phyloP scores from a whole-genome alignment of 1,140 invertebrate genomes.

The Oedothorax gibbosus region DNA sequence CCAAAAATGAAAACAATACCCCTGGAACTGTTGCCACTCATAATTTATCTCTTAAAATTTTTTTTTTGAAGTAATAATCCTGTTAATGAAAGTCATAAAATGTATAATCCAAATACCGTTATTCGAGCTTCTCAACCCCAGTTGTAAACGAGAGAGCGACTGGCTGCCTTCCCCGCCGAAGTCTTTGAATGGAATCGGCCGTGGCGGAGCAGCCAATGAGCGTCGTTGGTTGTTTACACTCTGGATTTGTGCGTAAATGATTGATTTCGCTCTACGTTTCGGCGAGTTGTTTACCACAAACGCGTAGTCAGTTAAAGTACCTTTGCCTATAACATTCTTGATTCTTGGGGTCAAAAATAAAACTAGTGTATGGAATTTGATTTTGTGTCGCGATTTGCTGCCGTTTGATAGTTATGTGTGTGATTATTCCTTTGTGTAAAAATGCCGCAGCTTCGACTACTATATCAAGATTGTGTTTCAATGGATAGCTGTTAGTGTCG shows the following conservation, averaged over 20 bases:
- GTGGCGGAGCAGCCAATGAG: conserved; percentile 52
- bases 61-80: too few species aligned
- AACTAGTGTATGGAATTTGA: conserved; percentile 30
- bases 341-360: conserved; percentile 42
- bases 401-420: conserved; percentile 16
- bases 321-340: conserved; percentile 30
- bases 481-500: conserved; percentile 32
- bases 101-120: too few species aligned
- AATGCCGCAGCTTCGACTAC: conserved; percentile 36
- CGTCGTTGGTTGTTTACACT: conserved; percentile 60
- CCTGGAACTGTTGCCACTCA: too few species aligned
- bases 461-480: conserved; percentile 28
- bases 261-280: conserved; percentile 60
- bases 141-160: conserved; percentile 6
- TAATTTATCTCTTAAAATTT: too few species aligned
- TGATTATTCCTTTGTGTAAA: conserved; percentile 11
- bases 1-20: too few species aligned
- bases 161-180: conserved; percentile 32
- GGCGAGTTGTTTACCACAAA: conserved; percentile 58
- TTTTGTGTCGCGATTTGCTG: conserved; percentile 30
- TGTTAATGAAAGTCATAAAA: too few species aligned
- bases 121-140: too few species aligned
- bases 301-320: conserved; percentile 42
- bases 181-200: conserved; percentile 50
- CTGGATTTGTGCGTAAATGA: conserved; percentile 61